Base-by-base conservation (phyloP, 2,888 invertebrate genomes). In the Hermaeophaga mercurialis region DNA sequence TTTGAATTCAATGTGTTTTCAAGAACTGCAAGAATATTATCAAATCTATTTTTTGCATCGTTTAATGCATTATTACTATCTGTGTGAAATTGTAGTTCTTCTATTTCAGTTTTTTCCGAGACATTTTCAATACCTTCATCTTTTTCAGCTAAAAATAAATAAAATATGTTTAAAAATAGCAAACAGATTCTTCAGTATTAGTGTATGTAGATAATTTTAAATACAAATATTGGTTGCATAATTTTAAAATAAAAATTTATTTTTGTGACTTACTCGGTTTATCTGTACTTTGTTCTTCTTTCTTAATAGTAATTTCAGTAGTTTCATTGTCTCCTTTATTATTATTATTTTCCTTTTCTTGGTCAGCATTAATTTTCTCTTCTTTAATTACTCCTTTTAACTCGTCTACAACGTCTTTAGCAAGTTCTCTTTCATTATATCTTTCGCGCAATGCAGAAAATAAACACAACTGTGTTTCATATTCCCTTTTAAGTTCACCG, bases 401-500 rank as follows among this genome's bases (percentile, higher is more conserved):
- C 18, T 68, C 65, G 28, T 66, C 66, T 1, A 73, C 59, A 7
- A 74, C 70, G 4, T 62, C 70, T 53, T 65, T 67, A 2, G 76
- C 75, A 24, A 76, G 56, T 56, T 77, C 76, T 17, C 73, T 67
- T 58, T 76, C 74, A 38, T 63, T 73, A 53, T 78, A 78, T 43
- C 72, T 67, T 22, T 76, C 72, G 38, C 76, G 65, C 34, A 79
- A 61, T 19, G 76, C 86, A 77, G 84, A 84, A 71, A 91, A 91
- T 46, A 91, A 81, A 31, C 81, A 82, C 15, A 90, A 80, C 71
- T 92, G 91, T 3, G 86, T 85, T 70, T 89, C 87, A 69, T 92
- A 91, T 75, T 92, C 91, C 54, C 83, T 81, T 69, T 88, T 87
- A 22, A 92, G 79, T 68, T 90, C 88, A 14, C 86, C 86, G 70